phyloP scores from a whole-genome alignment of 2,797 vertebrate species.

The Psittacula echo region DNA sequence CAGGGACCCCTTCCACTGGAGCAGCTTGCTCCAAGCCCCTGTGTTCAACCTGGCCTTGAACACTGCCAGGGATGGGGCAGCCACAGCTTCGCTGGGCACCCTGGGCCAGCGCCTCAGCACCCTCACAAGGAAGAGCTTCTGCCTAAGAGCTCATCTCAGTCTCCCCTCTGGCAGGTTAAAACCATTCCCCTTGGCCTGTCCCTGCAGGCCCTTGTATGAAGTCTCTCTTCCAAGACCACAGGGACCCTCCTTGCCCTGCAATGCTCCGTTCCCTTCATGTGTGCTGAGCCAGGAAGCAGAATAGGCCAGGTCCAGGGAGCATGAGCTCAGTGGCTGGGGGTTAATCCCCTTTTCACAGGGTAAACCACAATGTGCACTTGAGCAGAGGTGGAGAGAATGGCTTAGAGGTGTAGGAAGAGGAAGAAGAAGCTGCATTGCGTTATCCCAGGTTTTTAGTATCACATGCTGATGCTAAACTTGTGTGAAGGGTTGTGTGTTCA shows the following conservation, averaged over 20 bases:
- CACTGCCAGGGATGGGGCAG: too few relatives aligned
- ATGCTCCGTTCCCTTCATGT: rapidly evolving
- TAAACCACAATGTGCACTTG: rapidly evolving
- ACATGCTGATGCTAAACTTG: neutral
- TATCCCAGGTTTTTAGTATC: neutral
- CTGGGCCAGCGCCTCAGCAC: too few relatives aligned
- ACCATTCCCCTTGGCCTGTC: neutral
- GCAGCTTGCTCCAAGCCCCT: too few relatives aligned
- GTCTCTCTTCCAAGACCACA: neutral
- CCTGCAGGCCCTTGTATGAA: neutral
- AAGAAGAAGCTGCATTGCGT: neutral
- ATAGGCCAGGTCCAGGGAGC: neutral
- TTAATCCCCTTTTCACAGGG: neutral
- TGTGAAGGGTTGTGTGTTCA: neutral
- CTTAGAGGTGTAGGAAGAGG: neutral
- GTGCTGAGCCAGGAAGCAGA: neutral
- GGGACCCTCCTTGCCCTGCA: neutral
- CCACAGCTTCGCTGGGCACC: too few relatives aligned
- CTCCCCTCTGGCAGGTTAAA: neutral
- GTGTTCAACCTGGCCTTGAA: too few relatives aligned
- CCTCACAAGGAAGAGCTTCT: too few relatives aligned
- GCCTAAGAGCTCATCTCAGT: too few relatives aligned
- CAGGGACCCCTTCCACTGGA: too few relatives aligned
- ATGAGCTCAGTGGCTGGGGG: rapidly evolving
- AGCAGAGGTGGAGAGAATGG: neutral